Base-by-base conservation (phyloP, 30 jellyfish, hydroid and myxozoan species). In the Cassiopea xamachana region DNA sequence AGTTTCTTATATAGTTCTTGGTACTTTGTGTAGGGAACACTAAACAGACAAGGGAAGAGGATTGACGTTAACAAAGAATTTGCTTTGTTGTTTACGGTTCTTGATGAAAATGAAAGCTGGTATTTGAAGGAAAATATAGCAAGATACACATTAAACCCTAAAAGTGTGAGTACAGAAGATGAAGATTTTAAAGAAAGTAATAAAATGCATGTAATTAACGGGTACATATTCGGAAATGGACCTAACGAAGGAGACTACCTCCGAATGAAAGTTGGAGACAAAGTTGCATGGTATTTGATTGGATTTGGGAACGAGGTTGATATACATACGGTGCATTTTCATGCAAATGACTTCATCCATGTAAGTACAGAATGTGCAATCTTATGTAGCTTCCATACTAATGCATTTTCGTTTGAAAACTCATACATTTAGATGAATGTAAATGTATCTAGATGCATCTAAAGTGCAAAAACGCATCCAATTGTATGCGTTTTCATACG, bases 71-170 rank as follows among this genome's bases (percentile, higher is more conserved):
- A 87, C 69, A 78, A 68, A 70, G 94, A 79, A 70, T 87, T 87
- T 59, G 94, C 94, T 1, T 73, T 87, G 81, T 81, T 87, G 7
- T 87, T 87, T 55, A 77, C 94, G 48, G 94, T 87, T 1, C 79
- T 87, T 48, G 94, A 87, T 87, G 94, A 87, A 87, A 87, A 87
- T 69, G 94, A 87, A 62, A 87, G 94, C 51, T 87, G 94, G 94
- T 87, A 87, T 46, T 69, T 87, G 90, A 73, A 87, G 6, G 94
- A 87, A 4, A 87, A 87, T 71, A 87, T 87, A 16, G 12, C 17
- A 1, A 87, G 47, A 51, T 79, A 45, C 59, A 81, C 86, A 1
- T 48, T 14, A 45, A 51, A 46, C 55, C 90, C 94, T 1, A 10
- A 39, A 1, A 4, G 44, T 46, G 85, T 87, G 46, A 43, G 55